A percentile compares a stretch with the other conserved stretches of the same genome.
Evolutionary conservation across 1,140 invertebrate genomes (phyloP).

Genomic region (roundworm (Caenorhabditis elegans)): WBcel235 BX284606.5:9572001-9572500

Average conservation of each 20-base stretch:
- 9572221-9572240: not conserved
- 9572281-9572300: constrained; percentile 13
- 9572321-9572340: not conserved
- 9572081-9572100: not conserved
- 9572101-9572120: no score
- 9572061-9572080: no score
- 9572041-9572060: no score
- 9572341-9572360: not conserved
- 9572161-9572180: not conserved
- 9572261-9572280: not conserved
- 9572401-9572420: not conserved
- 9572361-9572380: not conserved
- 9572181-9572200: not conserved
- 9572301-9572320: constrained; percentile 2
- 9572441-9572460: not conserved
- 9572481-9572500: not conserved
- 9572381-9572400: constrained; percentile 10
- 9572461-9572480: not conserved
- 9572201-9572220: not conserved
- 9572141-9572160: not conserved
- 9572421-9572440: not conserved
- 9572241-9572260: constrained; percentile 6
- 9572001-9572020: no score
- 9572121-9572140: not conserved
- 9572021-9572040: no score